Evolutionary conservation across 1,140 invertebrate species (phyloP), one percentile per base, ranked within the genome.

Genomic region (Helicoverpa armigera): DNA sequence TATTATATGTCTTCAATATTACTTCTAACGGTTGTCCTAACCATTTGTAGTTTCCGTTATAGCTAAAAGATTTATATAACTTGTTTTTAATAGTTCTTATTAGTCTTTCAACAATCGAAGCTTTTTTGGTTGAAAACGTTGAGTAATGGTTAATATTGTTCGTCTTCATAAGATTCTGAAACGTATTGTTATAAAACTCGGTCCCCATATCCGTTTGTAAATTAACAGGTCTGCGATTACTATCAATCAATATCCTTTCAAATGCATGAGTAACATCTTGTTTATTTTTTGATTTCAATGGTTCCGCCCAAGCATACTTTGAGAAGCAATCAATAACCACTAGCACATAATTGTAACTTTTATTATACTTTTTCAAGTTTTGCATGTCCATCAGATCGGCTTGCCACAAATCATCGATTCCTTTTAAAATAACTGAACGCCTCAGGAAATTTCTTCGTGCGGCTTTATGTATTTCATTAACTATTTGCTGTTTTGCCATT

Each of bases 291-390:
- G 81, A 90, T 91, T 95, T 95, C 43, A 96, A 16, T 7, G 94
- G 90, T 31, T 90, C 56, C n/a, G 89, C 90, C 90, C 90, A 96
- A 23, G 92, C 91, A 85, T 87, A 94, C 88, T 95, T 96, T 69
- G 88, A 90, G 85, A 95, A 95, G 31, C 84, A 82, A 86, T 96
- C 93, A 76, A 96, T 95, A 5, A 95, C 88, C 29, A 88, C 92
- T 70, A 96, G 82, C 43, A 96, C 85, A 82, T 94, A 96, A 77
- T 91, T 91, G 84, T 86, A 92, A 35, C 88, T 87, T 58, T 88
- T 85, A 88, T 96, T 96, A 54, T 85, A 29, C 80, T 82, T 82
- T 29, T 82, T 80, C 85, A 88, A 90, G 0, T 72, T 81, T 58
- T 84, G 82, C 89, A 94, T 92, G 83, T 94, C 90, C 10, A 91